These are phyloP conservation scores for Xiphias gladius DNA, from an alignment of 2,113 vertebrate genomes.

Conservation along the genomic window DNA sequence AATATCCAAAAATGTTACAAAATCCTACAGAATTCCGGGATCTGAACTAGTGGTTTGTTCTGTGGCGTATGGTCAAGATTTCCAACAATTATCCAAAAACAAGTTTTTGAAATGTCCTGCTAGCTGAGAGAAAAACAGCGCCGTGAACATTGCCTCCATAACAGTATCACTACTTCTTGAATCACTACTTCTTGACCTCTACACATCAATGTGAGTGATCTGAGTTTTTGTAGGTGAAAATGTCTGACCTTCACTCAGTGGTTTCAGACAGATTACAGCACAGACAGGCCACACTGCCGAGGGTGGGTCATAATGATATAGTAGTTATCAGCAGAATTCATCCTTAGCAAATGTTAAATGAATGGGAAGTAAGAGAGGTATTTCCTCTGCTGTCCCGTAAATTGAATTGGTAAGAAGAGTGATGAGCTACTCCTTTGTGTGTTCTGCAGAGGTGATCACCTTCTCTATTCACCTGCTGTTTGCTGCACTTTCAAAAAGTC, in stretches of 20 bases:
- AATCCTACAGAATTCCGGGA: neutral
- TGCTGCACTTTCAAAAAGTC: slow-evolving; percentile 68
- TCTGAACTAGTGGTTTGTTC: neutral
- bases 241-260: slow-evolving; percentile 71
- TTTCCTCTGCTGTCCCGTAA: slow-evolving; percentile 61
- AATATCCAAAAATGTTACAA: neutral
- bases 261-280: slow-evolving; percentile 46
- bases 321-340: slow-evolving; percentile 52
- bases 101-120: slow-evolving; percentile 1
- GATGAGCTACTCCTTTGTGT: slow-evolving; percentile 64
- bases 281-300: slow-evolving; percentile 23
- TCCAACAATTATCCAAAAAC: slow-evolving; percentile 1
- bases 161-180: slow-evolving; percentile 54
- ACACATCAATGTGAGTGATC: slow-evolving; percentile 63
- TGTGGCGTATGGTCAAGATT: neutral
- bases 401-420: slow-evolving; percentile 69
- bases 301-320: slow-evolving; percentile 43
- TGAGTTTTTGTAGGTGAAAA: slow-evolving; percentile 53
- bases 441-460: slow-evolving; percentile 63
- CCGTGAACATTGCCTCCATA: slow-evolving; percentile 28
- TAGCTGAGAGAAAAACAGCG: slow-evolving; percentile 23
- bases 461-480: slow-evolving; percentile 62
- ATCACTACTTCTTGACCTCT: slow-evolving; percentile 54
- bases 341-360: slow-evolving; percentile 64
- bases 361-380: slow-evolving; percentile 60